Base-by-base conservation (phyloP, 2,797 vertebrate genomes). In the Anabacerthia variegaticeps region DNA sequence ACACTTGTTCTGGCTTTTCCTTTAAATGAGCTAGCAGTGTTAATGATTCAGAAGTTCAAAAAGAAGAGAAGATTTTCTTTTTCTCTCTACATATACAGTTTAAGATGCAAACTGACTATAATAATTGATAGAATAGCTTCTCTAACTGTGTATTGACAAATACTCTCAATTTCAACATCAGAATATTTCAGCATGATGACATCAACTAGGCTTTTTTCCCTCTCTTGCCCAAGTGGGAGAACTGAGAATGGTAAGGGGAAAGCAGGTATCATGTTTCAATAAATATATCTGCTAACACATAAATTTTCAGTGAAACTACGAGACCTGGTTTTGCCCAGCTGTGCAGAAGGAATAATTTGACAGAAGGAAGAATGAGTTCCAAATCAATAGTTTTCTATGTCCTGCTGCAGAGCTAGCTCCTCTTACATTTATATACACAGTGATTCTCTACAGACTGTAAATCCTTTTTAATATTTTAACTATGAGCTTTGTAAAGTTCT, bases 351-450 rank as follows among this genome's bases (percentile, higher is more conserved):
- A 78, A 59, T 46, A 36, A 41, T 79, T 76, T 79, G 24, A 66
- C 18, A 73, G 28, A 83, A 66, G 27, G 14, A 90, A 80, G 56
- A 90, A 56, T 19, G 14, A 39, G 2, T 73, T 86, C 6, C 26
- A 76, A 49, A 68, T 0, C 12, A 48, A 1, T 34, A 58, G 30
- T 43, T 52, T 81, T 44, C 26, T 6, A 19, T 6, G 9, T 61
- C 12, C 14, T 15, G 26, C 17, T 68, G 21, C 8, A 65, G 17
- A 0, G 0, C 9, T 58, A 43, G 3, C 6, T 68, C 10, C 54
- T 39, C 16, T 65, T 80, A 8, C 37, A n/a, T 11, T 78, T 72
- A 34, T 23, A 66, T 28, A 36, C 10, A n/a, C 0, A 43, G 9
- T 61, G 63, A 1, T 44, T 6, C 1, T 52, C 2, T n/a, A 68